phyloP scores from a whole-genome alignment of 2,888 invertebrate species.

The Troides helena region DNA sequence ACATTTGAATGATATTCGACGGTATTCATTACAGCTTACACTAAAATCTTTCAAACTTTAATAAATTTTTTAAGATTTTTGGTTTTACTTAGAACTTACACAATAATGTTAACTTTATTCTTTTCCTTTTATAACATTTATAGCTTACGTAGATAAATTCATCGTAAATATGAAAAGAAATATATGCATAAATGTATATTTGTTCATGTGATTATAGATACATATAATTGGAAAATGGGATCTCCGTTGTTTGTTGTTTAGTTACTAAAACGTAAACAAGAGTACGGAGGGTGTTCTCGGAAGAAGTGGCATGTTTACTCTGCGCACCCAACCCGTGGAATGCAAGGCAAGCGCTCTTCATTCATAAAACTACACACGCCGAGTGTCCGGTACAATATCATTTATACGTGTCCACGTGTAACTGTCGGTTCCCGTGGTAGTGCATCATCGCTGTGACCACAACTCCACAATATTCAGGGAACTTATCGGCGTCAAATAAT shows the following conservation, averaged over 20 bases:
- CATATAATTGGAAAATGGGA: neutral
- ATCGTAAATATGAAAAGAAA: neutral
- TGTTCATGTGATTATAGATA: too few species aligned
- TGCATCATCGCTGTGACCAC: too few species aligned
- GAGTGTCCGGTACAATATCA: slow-evolving; percentile 31
- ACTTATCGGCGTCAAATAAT: too few species aligned
- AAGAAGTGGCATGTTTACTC: slow-evolving; percentile 43
- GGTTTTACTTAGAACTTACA: too few species aligned
- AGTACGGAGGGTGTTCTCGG: slow-evolving; percentile 38
- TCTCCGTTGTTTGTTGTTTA: slow-evolving; percentile 1
- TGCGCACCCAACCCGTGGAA: slow-evolving; percentile 40
- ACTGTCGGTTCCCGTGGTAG: neutral
- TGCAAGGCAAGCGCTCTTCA: slow-evolving; percentile 57
- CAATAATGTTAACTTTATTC: neutral
- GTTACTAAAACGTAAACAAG: slow-evolving; percentile 10
- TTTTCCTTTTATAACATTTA: neutral
- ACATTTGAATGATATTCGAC: too few species aligned
- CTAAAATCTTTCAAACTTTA: too few species aligned
- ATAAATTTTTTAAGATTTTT: too few species aligned
- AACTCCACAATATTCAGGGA: too few species aligned
- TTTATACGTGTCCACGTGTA: slow-evolving; percentile 9
- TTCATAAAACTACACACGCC: slow-evolving; percentile 55
- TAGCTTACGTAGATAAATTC: neutral
- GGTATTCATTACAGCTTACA: too few species aligned
- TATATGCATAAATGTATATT: neutral